Percentiles rank a stretch among this genome's conserved stretches.
These are phyloP conservation scores for Hapalemur alaotrensis DNA, from an alignment of 2,797 vertebrate genomes.

Conservation along the genomic window DNA sequence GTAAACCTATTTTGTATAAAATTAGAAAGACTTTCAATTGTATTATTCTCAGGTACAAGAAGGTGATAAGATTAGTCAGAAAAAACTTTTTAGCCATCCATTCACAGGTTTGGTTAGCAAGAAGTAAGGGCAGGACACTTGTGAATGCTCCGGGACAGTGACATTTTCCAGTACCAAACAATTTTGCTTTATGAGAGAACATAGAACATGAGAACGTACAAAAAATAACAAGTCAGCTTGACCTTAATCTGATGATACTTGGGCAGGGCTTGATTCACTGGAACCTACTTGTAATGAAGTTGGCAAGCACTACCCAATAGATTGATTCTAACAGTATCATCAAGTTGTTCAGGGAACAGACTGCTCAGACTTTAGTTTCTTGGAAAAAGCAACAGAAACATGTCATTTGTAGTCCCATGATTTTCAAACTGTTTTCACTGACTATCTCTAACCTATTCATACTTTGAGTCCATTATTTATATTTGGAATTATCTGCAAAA, in stretches of 20 bases:
- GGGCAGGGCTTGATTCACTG: not conserved
- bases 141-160: not conserved
- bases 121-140: not conserved
- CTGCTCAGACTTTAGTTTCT: not conserved
- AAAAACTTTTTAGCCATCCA: not conserved
- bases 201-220: not conserved
- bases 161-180: not conserved
- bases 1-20: not conserved
- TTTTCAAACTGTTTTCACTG: not conserved
- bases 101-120: not conserved
- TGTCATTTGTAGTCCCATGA: not conserved
- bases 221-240: constrained; percentile 37
- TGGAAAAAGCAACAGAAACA: not conserved
- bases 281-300: not conserved
- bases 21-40: not conserved
- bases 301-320: not conserved
- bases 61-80: not conserved
- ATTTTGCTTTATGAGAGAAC: constrained; percentile 51
- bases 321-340: not conserved
- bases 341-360: not conserved
- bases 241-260: constrained; percentile 27
- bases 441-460: not conserved
- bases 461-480: not conserved
- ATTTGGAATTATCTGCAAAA: not conserved
- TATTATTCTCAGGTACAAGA: not conserved